A percentile compares a stretch with the other conserved stretches of the same genome.
Conservation (phyloP, 2,888 invertebrate genomes). For the Calameuta pallipes region DNA sequence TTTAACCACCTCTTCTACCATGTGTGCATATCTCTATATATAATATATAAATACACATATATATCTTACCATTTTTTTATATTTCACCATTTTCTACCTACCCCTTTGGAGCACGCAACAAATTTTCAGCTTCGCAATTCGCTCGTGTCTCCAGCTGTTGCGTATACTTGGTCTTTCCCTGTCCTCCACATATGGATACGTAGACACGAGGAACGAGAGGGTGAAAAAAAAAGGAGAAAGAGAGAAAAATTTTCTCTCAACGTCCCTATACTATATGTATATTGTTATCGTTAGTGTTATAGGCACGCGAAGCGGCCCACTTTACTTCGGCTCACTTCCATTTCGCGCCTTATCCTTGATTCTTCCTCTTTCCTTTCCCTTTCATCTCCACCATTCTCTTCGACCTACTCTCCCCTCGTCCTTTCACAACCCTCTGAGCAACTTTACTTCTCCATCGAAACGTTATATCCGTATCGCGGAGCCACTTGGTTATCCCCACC, state of each 20-base stretch:
- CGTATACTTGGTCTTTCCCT: neutral
- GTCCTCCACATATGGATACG: neutral
- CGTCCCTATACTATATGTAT: conserved; percentile 7
- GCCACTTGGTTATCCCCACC: neutral
- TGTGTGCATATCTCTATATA: no score
- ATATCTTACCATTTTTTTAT: neutral
- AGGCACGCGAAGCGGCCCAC: conserved; percentile 35
- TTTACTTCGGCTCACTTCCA: conserved; percentile 19
- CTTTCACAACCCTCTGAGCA: neutral
- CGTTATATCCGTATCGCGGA: neutral
- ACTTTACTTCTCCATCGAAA: neutral
- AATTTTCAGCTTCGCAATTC: neutral
- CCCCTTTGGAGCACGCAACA: neutral
- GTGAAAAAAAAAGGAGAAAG: conserved; percentile 6
- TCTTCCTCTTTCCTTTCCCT: neutral
- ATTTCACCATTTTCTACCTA: neutral
- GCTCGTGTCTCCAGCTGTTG: neutral
- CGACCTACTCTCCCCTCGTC: conserved; percentile 16
- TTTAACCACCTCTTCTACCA: neutral
- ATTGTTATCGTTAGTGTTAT: conserved; percentile 49
- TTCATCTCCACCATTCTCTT: conserved; percentile 18
- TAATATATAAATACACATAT: no score
- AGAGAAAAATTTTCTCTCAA: neutral
- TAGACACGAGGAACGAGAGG: neutral
- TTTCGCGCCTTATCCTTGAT: neutral